Evolutionary conservation across 2,888 invertebrate species (phyloP), one percentile per base, ranked within the genome.

Genomic region (Chaetoderma sp.): DNA sequence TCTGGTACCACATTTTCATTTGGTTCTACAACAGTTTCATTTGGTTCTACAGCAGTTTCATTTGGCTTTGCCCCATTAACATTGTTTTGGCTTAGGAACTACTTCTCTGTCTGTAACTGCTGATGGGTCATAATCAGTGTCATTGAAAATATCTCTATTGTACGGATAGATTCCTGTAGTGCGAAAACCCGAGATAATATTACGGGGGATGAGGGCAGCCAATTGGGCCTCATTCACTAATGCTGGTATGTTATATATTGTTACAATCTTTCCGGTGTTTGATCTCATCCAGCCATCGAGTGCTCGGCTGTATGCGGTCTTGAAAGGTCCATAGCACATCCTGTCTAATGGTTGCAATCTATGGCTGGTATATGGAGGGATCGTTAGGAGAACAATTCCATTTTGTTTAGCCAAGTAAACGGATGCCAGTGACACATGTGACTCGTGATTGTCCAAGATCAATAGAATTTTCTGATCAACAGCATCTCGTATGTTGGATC

Each of bases 211-310:
- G n/a, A n/a, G n/a, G n/a, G n/a, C n/a, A n/a, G n/a, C n/a, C n/a
- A n/a, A n/a, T n/a, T n/a, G n/a, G n/a, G n/a, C n/a, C n/a, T n/a
- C n/a, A n/a, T n/a, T 36, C n/a, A n/a, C 10, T 36, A 36, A n/a
- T 10, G n/a, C 39, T n/a, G 52, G 23, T 8, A 50, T 50, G 21
- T 50, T 28, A 23, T 50, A 50, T 18, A 50, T 50, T 8, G 70
- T 75, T 18, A 84, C 63, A 4, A 81, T 76, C 76, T 80, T 83
- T 5, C 82, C 83, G 4, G 78, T 74, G 74, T 75, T 66, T 30
- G 44, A 33, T 57, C 70, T 61, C 63, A 79, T 73, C 83, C 83
- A 85, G 47, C 77, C 70, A 65, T 84, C 74, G 74, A 78, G 79
- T 0, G 77, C 78, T 23, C 71, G 74, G 58, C 77, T 78, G 39